Percentiles rank a stretch among this genome's conserved stretches.
Conservation (phyloP, 2,113 vertebrate species). For the Ornithorhynchus anatinus region DNA sequence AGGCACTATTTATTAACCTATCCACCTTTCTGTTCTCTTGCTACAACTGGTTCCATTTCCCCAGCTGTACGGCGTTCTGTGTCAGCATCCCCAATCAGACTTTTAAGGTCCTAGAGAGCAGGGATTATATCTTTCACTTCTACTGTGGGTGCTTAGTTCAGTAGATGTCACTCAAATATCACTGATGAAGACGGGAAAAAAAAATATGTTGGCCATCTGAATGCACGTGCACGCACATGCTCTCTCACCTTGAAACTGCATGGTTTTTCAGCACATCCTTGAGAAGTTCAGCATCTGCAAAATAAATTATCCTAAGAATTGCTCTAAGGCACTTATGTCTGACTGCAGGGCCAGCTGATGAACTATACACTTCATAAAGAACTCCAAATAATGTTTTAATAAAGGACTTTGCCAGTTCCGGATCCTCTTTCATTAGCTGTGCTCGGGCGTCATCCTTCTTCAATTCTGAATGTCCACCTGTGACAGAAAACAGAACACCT, state of each 20-base stretch:
- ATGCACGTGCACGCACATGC: no score
- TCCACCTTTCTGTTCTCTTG: no score
- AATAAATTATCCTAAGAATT: slow-evolving; percentile 99
- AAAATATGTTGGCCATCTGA: no score
- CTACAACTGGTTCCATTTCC: no score
- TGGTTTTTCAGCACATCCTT: slow-evolving; percentile 99
- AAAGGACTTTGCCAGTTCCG: slow-evolving; percentile 97
- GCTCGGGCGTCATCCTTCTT: slow-evolving; percentile 97
- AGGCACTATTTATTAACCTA: no score
- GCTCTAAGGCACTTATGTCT: slow-evolving; percentile 99
- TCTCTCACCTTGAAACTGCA: slow-evolving; percentile 96
- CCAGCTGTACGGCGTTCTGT: no score
- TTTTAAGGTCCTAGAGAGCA: no score
- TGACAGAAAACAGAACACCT: background rate
- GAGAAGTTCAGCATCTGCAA: slow-evolving; percentile 97
- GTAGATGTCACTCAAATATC: no score
- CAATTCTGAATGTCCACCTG: slow-evolving; percentile 92
- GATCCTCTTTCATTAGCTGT: slow-evolving; percentile 98
- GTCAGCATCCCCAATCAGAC: no score
- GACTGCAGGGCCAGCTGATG: slow-evolving; percentile 97
- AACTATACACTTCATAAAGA: slow-evolving; percentile 99
- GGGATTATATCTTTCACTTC: no score
- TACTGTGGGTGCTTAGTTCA: no score
- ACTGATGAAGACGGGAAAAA: no score
- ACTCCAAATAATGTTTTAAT: slow-evolving; percentile 99